phyloP scores from a whole-genome alignment of 2,113 vertebrate genomes.

The Pteruthius melanotis region DNA sequence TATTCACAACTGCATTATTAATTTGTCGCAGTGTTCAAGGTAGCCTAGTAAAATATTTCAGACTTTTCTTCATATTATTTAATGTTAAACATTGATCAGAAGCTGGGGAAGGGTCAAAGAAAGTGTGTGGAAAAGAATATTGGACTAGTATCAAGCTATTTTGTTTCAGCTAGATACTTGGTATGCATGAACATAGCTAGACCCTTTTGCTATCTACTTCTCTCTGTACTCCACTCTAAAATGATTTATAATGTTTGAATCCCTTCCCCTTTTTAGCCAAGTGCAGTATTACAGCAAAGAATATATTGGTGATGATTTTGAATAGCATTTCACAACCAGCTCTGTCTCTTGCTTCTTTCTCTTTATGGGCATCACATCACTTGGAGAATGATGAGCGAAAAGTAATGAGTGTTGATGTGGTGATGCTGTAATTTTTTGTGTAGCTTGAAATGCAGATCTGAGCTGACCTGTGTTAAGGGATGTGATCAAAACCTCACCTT shows the following conservation, averaged over 20 bases:
- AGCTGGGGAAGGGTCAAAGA: background rate
- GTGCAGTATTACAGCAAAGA: background rate
- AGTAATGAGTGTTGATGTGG: background rate
- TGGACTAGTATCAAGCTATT: background rate
- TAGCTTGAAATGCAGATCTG: background rate
- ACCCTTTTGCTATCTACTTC: conserved; percentile 36
- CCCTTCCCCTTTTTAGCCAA: background rate
- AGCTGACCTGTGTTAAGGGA: background rate
- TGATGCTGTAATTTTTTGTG: background rate
- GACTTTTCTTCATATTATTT: background rate
- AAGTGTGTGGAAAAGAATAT: background rate
- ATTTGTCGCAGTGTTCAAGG: background rate
- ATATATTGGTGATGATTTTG: background rate
- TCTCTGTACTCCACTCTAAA: background rate
- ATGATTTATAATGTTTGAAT: conserved; percentile 52
- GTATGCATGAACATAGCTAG: conserved; percentile 3
- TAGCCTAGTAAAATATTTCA: background rate
- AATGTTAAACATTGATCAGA: background rate
- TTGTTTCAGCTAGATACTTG: conserved; percentile 20
- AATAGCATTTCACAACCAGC: background rate
- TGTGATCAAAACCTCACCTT: background rate
- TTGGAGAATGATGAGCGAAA: background rate
- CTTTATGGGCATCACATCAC: background rate
- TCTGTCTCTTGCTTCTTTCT: background rate
- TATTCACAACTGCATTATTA: background rate